Base-by-base conservation (phyloP, 1,140 invertebrate species). In the Drosophila kurseongensis region DNA sequence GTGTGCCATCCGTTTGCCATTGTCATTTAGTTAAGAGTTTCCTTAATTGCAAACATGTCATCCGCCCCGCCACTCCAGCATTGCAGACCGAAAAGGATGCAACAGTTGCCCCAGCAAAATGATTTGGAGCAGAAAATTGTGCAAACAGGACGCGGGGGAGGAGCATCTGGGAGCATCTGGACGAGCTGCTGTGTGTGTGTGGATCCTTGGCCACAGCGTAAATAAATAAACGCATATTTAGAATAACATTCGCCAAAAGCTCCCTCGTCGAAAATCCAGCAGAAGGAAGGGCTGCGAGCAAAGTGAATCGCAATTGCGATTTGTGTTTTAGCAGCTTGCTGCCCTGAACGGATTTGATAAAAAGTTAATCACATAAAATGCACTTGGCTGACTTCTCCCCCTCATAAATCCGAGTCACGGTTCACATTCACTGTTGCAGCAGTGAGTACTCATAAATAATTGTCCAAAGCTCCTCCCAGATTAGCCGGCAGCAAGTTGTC, bases 181-280 rank as follows among this genome's bases (percentile, higher is more conserved):
- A 23, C 45, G 51, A 51, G 58, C 68, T 56, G 55, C 35, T 63
- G 58, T 35, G 42, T 52, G 54, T 67, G 73, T 52, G 54, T 67
- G 73, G 54, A 77, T 77, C 42, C 74, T 76, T 56, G 62, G 63
- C 74, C 72, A 58, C 73, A 75, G 72, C 72, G 48, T 79, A 60
- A 80, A 80, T 80, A 80, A 80, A 80, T 80, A 80, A 80, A 75
- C 65, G 78, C 78, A 80, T 80, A 80, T 80, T 80, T 80, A 80
- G 71, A 80, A 71, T 80, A 80, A 59, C 78, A 80, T 75, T 80
- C 65, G 65, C 67, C 65, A 68, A 79, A 67, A 75, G 60, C 40
- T 52, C 73, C 32, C 18, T 35, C 14, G 73, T 32, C 23, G 61
- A 23, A 44, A 14, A 27, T 8, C 4, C 9, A 47, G 40, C 27